Percentiles rank a stretch among this genome's conserved stretches.
These are phyloP conservation scores for Acromyrmex charruanus DNA, from an alignment of 1,140 invertebrate species.

Conservation along the genomic window DNA sequence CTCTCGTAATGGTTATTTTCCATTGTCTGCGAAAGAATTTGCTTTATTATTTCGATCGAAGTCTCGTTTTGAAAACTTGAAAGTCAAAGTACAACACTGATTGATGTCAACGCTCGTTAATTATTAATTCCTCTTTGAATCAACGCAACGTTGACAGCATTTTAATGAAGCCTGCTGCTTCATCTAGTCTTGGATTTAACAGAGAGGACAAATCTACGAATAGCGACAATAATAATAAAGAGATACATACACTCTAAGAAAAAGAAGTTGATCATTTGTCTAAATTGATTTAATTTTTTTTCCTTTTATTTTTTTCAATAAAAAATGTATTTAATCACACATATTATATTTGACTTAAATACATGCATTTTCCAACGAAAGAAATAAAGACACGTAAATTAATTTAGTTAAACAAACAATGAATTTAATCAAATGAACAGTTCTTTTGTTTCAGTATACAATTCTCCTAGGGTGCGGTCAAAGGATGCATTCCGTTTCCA, in stretches of 20 bases:
- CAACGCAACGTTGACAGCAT: background rate
- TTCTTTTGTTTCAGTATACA: too few species aligned
- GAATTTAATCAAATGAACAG: too few species aligned
- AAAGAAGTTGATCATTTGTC: too few species aligned
- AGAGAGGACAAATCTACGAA: background rate
- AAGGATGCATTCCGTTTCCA: too few species aligned
- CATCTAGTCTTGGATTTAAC: background rate
- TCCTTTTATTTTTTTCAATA: too few species aligned
- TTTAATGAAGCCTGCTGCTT: background rate
- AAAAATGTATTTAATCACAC: too few species aligned
- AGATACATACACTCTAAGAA: background rate
- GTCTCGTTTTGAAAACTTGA: background rate
- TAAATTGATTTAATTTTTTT: too few species aligned
- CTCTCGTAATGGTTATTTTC: background rate
- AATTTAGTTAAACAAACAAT: too few species aligned
- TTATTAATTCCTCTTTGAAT: constrained; percentile 3
- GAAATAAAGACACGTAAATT: too few species aligned
- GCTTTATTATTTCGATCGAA: background rate
- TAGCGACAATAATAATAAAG: background rate
- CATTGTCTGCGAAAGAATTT: background rate
- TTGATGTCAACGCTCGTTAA: background rate
- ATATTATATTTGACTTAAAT: too few species aligned
- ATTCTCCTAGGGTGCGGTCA: too few species aligned
- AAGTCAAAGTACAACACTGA: background rate
- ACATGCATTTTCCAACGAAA: too few species aligned